Evolutionary conservation across 2,113 vertebrate genomes (phyloP).

Genomic region (Oreotrochilus melanogaster): DNA sequence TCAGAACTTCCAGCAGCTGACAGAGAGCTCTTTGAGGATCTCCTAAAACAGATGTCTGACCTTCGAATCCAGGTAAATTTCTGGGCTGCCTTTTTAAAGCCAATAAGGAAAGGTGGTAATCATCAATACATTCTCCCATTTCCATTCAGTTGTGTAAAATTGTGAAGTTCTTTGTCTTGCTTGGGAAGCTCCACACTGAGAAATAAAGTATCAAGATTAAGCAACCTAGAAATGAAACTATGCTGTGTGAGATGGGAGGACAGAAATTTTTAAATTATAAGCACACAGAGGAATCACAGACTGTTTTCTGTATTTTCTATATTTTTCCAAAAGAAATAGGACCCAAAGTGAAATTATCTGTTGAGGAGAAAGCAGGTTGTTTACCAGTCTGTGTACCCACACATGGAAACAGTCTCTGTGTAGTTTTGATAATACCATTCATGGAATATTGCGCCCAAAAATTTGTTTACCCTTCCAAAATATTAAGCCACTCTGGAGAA

Average conservation of each 20-base stretch:
- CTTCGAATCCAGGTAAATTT: slow-evolving; percentile 90
- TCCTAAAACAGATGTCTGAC: slow-evolving; percentile 93
- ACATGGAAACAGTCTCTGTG: background rate
- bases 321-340: background rate
- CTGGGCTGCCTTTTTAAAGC: background rate
- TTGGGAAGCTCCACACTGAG: background rate
- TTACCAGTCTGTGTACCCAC: background rate
- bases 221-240: background rate
- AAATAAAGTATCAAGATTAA: background rate
- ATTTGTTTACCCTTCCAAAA: background rate
- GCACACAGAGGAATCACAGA: background rate
- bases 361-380: background rate
- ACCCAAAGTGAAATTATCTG: background rate
- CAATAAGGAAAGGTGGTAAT: background rate
- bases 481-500: background rate
- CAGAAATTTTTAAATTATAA: background rate
- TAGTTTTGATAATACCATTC: background rate
- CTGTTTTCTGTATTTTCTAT: background rate
- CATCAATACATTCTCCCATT: background rate
- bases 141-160: background rate
- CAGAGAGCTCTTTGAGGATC: slow-evolving; percentile 88
- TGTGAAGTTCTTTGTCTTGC: background rate
- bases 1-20: slow-evolving; percentile 88
- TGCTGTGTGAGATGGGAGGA: background rate
- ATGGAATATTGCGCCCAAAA: background rate